phyloP scores from a whole-genome alignment of 1,140 invertebrate species.

The Tyrophagus putrescentiae region DNA sequence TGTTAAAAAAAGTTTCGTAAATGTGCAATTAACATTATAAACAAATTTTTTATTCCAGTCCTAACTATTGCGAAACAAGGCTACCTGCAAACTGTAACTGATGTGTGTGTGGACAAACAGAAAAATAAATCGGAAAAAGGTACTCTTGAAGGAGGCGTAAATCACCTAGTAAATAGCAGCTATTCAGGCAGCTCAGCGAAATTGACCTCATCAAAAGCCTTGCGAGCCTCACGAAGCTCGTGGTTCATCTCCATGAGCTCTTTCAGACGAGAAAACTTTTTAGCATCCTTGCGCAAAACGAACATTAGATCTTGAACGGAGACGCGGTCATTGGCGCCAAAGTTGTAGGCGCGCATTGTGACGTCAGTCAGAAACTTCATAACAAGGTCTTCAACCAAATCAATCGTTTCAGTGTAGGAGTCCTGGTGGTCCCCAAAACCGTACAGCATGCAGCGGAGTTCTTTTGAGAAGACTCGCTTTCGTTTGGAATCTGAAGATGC shows the following conservation, averaged over 20 bases:
- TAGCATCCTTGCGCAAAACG: constrained; percentile 85
- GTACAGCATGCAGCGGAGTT: constrained; percentile 90
- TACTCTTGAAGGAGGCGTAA: too few relatives aligned
- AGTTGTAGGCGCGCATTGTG: constrained; percentile 83
- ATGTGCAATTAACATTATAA: too few relatives aligned
- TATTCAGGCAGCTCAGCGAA: too few relatives aligned
- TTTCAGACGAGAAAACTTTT: constrained; percentile 95
- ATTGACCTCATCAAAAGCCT: constrained; percentile 99
- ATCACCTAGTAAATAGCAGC: too few relatives aligned
- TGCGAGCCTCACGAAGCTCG: constrained; percentile 93
- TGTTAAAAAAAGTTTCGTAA: too few relatives aligned
- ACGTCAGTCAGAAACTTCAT: constrained; percentile 96
- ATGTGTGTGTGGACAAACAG: too few relatives aligned
- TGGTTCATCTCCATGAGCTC: constrained; percentile 97
- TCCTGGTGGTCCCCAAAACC: constrained; percentile 99
- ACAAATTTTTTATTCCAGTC: too few relatives aligned
- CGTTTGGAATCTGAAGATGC: too few relatives aligned
- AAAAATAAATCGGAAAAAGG: too few relatives aligned
- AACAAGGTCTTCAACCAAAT: constrained; percentile 89
- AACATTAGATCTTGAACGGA: constrained; percentile 97
- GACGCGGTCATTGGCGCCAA: constrained; percentile 82
- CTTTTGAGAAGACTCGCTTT: constrained; percentile 39
- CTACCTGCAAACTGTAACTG: too few relatives aligned
- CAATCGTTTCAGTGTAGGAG: constrained; percentile 96
- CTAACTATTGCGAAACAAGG: too few relatives aligned